These are phyloP conservation scores for Drosophila pachea DNA, from an alignment of 1,140 invertebrate species.

Conservation along the genomic window DNA sequence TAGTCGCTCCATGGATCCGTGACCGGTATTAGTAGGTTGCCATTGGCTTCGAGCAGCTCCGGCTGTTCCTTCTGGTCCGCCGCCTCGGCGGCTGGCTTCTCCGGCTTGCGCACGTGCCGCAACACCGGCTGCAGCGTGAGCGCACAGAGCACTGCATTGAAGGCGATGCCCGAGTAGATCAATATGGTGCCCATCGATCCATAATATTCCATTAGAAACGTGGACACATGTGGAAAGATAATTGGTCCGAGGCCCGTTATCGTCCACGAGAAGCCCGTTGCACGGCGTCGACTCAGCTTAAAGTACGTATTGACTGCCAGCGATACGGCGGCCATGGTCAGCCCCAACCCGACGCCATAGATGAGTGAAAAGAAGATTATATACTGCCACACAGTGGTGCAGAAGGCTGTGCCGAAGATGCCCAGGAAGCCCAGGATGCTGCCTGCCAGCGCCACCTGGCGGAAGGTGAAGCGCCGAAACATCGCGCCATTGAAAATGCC, in stretches of 20 bases:
- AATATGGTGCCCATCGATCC: conserved; percentile 81
- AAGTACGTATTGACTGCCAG: conserved; percentile 83
- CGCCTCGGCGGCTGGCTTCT: conserved; percentile 17
- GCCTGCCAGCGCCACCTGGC: conserved; percentile 67
- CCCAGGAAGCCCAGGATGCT: conserved; percentile 50
- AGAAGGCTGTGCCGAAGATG: conserved; percentile 59
- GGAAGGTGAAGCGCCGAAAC: conserved; percentile 69
- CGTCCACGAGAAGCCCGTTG: conserved; percentile 82
- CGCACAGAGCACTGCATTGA: conserved; percentile 81
- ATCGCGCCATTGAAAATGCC: conserved; percentile 73
- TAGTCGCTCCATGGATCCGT: conserved; percentile 78
- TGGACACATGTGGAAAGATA: conserved; percentile 81
- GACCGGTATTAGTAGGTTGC: conserved; percentile 36
- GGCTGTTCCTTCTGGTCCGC: conserved; percentile 20
- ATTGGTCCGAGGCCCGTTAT: conserved; percentile 82
- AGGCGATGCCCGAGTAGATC: conserved; percentile 81
- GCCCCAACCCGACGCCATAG: conserved; percentile 81
- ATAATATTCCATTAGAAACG: conserved; percentile 79
- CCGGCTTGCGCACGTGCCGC: conserved; percentile 80
- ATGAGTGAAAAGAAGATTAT: conserved; percentile 54
- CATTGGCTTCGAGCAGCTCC: conserved; percentile 55
- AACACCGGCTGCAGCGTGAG: conserved; percentile 83
- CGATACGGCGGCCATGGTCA: conserved; percentile 82
- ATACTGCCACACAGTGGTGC: conserved; percentile 64
- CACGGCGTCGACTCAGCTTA: conserved; percentile 81